Percentiles rank a stretch among this genome's conserved stretches.
Evolutionary conservation across 2,888 invertebrate genomes (phyloP).

Genomic region (Strigamia transsilvanica): DNA sequence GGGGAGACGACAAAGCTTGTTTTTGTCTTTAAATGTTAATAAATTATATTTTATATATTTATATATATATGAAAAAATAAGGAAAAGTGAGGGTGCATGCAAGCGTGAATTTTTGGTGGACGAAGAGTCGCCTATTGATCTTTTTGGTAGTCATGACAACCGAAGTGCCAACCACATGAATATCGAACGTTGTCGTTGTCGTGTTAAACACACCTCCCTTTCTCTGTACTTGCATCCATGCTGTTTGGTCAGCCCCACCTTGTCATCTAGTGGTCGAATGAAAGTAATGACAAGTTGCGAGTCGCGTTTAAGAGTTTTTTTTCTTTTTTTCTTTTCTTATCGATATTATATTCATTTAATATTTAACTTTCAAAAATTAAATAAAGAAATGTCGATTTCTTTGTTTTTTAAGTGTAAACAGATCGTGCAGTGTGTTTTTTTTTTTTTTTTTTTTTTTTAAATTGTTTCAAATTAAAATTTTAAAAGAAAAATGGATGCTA

Average conservation of each 20-base stretch:
- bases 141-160: conserved; percentile 38
- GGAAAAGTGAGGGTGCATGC: not conserved
- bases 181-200: conserved; percentile 38
- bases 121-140: conserved; percentile 29
- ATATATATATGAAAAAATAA: not conserved
- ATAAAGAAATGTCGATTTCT: too few relatives aligned
- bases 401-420: not conserved
- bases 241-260: conserved; percentile 19
- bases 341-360: not conserved
- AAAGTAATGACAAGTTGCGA: conserved; percentile 20
- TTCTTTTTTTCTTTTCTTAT: not conserved
- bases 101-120: conserved; percentile 35
- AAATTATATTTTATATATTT: not conserved
- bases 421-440: not conserved
- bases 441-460: not conserved
- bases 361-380: too few relatives aligned
- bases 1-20: not conserved
- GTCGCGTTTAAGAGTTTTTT: not conserved
- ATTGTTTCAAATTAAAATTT: not conserved
- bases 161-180: conserved; percentile 16
- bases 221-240: conserved; percentile 22
- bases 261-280: conserved; percentile 30
- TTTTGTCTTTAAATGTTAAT: not conserved
- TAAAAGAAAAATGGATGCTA: not conserved
- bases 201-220: conserved; percentile 38